Evolutionary conservation across 2,888 invertebrate genomes (phyloP), one percentile per base, ranked within the genome.

Genomic region (Theristus sp.): DNA sequence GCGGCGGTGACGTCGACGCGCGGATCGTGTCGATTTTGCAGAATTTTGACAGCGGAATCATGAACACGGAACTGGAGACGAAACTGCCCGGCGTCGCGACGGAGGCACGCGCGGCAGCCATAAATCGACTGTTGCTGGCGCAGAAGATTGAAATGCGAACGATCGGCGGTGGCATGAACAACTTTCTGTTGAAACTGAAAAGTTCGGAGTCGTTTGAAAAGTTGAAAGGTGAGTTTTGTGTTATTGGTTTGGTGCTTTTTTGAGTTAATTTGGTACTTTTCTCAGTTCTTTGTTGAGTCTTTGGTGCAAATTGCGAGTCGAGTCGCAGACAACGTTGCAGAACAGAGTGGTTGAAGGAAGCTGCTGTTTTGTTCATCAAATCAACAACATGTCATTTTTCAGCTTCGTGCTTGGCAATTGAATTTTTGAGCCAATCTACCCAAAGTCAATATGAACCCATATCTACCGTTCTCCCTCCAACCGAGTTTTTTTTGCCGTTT

Each of bases 201-300:
- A 27, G 38, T n/a, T 25, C 3, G 46, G 26, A 31, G 22, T 26
- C 27, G 20, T 22, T 58, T 2, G 46, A 49, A 1, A 49, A 49
- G 52, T 28, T 58, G 10, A 47, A 27, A 24, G 60, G 57, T 27
- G n/a, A n/a, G n/a, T n/a, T n/a, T n/a, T n/a, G n/a, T n/a, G n/a
- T n/a, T n/a, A n/a, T n/a, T n/a, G n/a, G n/a, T n/a, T n/a, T n/a
- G n/a, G n/a, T n/a, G n/a, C n/a, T n/a, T n/a, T n/a, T n/a, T 57
- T 3, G 24, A 24, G 6, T 24, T 6, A 49, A 38, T 20, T 38
- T 38, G 20, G 10, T 38, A 10, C 10, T 20, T 38, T 13, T 10
- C 38, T 38, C 38, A 38, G 10, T 38, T n/a, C n/a, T n/a, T n/a
- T n/a, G n/a, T n/a, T n/a, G n/a, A n/a, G n/a, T n/a, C n/a, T n/a